phyloP scores from a whole-genome alignment of 2,113 vertebrate genomes.

The Smithornis capensis region DNA sequence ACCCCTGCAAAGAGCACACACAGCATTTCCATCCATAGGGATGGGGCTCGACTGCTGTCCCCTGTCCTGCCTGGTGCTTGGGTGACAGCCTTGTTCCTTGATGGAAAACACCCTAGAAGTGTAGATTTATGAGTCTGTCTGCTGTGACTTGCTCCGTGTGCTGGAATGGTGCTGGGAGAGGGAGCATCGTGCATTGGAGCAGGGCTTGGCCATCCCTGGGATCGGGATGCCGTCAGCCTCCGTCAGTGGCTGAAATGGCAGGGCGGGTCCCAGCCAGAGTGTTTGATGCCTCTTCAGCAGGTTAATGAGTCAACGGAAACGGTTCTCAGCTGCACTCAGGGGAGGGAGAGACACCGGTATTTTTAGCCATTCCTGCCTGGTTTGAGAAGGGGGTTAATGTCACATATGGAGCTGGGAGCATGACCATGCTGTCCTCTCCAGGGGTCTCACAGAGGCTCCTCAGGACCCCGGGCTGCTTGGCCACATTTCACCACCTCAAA shows the following conservation, averaged over 20 bases:
- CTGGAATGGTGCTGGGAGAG: background rate
- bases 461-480: background rate
- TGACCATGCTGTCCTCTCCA: accelerated
- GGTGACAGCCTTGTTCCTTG: background rate
- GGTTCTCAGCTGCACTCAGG: background rate
- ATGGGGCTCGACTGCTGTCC: background rate
- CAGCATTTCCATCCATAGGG: background rate
- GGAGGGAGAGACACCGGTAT: background rate
- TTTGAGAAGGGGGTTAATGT: accelerated
- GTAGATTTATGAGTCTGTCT: background rate
- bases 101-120: background rate
- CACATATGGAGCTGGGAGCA: background rate
- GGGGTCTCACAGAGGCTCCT: background rate
- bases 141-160: background rate
- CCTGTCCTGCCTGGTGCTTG: background rate
- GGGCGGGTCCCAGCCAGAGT: background rate
- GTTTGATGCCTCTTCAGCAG: background rate
- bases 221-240: accelerated
- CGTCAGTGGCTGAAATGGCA: accelerated
- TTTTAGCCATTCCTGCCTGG: constrained; percentile 1
- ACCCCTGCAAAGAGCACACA: background rate
- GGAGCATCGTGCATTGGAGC: background rate
- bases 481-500: background rate
- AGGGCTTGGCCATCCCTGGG: background rate
- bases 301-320: background rate